Percentiles rank a stretch among this genome's conserved stretches.
These are phyloP conservation scores for Agrotis puta DNA, from an alignment of 2,888 invertebrate genomes.

Conservation along the genomic window DNA sequence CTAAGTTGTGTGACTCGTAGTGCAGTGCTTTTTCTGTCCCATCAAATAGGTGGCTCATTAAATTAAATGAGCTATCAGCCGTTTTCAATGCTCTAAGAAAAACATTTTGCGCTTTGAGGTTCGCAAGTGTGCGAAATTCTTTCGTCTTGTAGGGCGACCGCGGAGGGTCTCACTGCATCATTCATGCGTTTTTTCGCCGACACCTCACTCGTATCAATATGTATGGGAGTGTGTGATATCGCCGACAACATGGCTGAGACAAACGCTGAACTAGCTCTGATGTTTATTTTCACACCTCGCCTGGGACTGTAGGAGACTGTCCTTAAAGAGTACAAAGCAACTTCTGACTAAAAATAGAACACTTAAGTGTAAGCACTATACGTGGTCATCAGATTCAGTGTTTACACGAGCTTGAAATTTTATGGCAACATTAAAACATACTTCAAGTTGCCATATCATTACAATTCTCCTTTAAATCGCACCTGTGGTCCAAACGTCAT, in stretches of 20 bases:
- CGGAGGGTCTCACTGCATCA: slow-evolving; percentile 89
- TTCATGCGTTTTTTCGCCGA: slow-evolving; percentile 88
- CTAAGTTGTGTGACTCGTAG: slow-evolving; percentile 53
- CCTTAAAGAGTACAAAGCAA: slow-evolving; percentile 33
- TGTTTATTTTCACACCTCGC: slow-evolving; percentile 63
- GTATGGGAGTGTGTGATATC: slow-evolving; percentile 84
- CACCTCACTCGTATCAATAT: slow-evolving; percentile 89
- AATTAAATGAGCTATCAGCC: slow-evolving; percentile 88
- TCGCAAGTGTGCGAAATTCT: slow-evolving; percentile 86
- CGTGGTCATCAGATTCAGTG: slow-evolving; percentile 13
- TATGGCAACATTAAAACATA: neutral
- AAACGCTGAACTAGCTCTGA: slow-evolving; percentile 46
- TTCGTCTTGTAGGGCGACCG: slow-evolving; percentile 85
- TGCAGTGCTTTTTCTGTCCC: slow-evolving; percentile 47
- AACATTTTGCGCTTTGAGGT: slow-evolving; percentile 82
- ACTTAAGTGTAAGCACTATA: neutral
- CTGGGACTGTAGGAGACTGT: slow-evolving; percentile 23
- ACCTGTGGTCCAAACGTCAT: slow-evolving; percentile 47
- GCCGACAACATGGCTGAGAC: slow-evolving; percentile 73
- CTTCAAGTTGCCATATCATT: slow-evolving; percentile 24
- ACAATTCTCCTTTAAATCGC: slow-evolving; percentile 34
- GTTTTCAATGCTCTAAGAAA: slow-evolving; percentile 82
- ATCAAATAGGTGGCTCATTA: slow-evolving; percentile 80
- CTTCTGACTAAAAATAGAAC: slow-evolving; percentile 36
- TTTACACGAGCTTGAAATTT: slow-evolving; percentile 2